Evolutionary conservation across 2,797 vertebrate genomes (phyloP).

Genomic region (Pantherophis alleghaniensis): DNA sequence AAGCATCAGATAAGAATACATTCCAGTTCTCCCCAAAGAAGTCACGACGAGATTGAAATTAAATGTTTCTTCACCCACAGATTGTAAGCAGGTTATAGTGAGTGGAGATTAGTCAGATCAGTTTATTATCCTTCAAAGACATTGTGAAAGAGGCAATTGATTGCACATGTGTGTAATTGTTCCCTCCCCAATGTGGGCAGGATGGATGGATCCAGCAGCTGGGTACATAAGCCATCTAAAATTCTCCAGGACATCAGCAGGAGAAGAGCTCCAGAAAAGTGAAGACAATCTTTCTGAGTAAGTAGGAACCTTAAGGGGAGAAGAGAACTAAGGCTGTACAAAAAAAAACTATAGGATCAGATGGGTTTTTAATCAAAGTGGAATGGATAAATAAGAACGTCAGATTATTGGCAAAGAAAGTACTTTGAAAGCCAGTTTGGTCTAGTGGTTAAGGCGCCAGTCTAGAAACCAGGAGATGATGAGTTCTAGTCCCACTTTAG

Average conservation of each 20-base stretch:
- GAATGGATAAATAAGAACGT: not conserved
- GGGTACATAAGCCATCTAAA: conserved; percentile 6
- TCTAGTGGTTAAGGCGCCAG: not conserved
- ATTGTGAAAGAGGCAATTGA: conserved; percentile 5
- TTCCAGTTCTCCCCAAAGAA: not conserved
- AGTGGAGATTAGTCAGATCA: not conserved
- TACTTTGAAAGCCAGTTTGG: not conserved
- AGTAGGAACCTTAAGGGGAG: not conserved
- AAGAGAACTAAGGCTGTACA: not conserved
- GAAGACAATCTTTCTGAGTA: not conserved
- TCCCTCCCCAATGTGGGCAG: not conserved
- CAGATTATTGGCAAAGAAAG: not conserved
- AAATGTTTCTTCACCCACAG: not conserved
- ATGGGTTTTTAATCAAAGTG: not conserved
- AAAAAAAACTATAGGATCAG: not conserved
- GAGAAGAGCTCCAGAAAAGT: not conserved
- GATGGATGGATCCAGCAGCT: not conserved
- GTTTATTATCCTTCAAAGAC: not conserved
- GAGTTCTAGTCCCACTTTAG: not conserved
- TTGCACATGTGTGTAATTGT: not conserved
- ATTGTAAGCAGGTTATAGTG: not conserved
- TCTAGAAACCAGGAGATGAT: not conserved
- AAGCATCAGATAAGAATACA: not conserved
- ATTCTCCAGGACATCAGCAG: not conserved
- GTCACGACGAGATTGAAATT: not conserved